Base-by-base conservation (phyloP, 2,888 invertebrate genomes). In the Athalia cordata region DNA sequence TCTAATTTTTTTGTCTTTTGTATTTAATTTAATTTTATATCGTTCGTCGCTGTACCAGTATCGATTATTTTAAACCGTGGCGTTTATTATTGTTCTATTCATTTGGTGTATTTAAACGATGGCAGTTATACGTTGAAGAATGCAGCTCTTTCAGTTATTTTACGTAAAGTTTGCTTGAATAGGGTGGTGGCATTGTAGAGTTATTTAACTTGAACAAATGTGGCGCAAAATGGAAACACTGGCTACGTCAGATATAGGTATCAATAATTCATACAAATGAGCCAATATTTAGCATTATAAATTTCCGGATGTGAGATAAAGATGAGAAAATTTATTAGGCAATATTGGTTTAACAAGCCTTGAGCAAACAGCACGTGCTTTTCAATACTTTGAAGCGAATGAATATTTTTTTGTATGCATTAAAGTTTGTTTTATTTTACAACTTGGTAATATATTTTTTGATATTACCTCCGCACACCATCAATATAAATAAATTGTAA, bases 271-370 rank as follows among this genome's bases (percentile, higher is more conserved):
- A 55, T 80, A 81, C 81, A 84, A 85, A 84, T 83, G 80, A 77
- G 64, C 79, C 68, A 77, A 82, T 85, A 83, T 86, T 82, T 83
- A 80, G 83, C 29, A 52, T 65, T 80, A 78, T 84, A 84, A 87
- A 87, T 86, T 85, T 75, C 78, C 78, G 64, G 78, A 9, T 45
- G 74, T 76, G 49, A 79, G 81, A 82, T 81, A 80, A 81, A 78
- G 79, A 55, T 75, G 72, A 68, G 7, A 9, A 80, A 77, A 80
- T 80, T 81, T 80, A 79, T 79, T 77, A 81, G 74, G 52, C 80
- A 77, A 80, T 82, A 82, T 82, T 72, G 62, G 81, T 68, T 50
- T 62, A 9, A 59, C 45, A 61, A 59, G 67, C 15, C 29, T 61
- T 49, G 13, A 61, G 9, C 52, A 77, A 77, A 70, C 70, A 50